Conservation (phyloP, 2,888 invertebrate species). For the Agonopterix heracliana region DNA sequence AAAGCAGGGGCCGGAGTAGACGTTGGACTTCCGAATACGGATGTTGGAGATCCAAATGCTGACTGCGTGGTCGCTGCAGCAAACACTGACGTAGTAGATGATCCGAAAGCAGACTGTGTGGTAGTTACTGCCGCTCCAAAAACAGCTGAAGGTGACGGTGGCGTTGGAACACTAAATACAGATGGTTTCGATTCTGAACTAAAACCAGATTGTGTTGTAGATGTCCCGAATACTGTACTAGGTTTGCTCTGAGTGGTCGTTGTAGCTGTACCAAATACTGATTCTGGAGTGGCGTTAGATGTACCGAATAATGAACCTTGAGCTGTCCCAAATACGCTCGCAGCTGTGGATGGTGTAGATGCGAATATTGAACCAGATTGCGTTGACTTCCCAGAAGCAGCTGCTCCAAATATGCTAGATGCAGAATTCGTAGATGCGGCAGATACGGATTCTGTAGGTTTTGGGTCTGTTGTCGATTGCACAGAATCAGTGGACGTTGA, state of each 20-base stretch:
- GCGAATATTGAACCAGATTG: constrained; percentile 23
- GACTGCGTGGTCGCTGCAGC: constrained; percentile 14
- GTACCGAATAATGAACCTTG: constrained; percentile 27
- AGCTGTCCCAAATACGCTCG: constrained; percentile 18
- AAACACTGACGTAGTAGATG: constrained; percentile 10
- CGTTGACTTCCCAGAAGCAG: constrained; percentile 21
- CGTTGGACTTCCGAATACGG: constrained; percentile 15
- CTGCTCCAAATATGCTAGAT: constrained; percentile 41
- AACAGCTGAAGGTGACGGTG: constrained; percentile 25
- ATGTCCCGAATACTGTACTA: constrained; percentile 20
- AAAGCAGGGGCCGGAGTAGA: constrained; percentile 11
- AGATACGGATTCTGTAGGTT: constrained; percentile 19
- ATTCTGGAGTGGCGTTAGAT: neutral
- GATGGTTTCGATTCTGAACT: constrained; percentile 21
- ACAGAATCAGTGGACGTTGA: constrained; percentile 6
- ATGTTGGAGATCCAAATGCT: constrained; percentile 3
- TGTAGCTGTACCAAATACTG: constrained; percentile 15
- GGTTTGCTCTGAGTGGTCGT: constrained; percentile 10
- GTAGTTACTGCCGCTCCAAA: constrained; percentile 18
- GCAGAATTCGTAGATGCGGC: constrained; percentile 18
- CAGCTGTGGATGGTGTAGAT: constrained; percentile 18
- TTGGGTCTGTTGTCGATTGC: constrained; percentile 13
- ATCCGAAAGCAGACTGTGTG: constrained; percentile 12
- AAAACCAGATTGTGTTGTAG: constrained; percentile 21
- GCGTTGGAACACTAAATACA: constrained; percentile 24